Evolutionary conservation across 2,888 invertebrate genomes (phyloP).

Genomic region (Dryobotodes eremita): DNA sequence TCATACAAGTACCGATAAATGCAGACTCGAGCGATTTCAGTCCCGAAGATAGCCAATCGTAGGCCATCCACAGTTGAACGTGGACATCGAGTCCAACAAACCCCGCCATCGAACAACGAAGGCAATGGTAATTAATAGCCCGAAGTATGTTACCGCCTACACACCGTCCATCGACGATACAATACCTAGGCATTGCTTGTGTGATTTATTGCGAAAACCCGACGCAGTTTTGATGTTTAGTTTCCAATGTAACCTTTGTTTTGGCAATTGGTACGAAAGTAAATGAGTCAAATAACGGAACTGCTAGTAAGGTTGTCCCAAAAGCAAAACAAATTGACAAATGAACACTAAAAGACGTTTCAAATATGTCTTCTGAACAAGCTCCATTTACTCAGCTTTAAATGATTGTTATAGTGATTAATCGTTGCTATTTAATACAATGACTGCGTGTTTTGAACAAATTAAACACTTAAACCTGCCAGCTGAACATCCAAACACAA

Average conservation of each 20-base stretch:
- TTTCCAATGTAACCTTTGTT: conserved; percentile 27
- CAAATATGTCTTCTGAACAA: conserved; percentile 46
- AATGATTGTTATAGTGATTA: conserved; percentile 63
- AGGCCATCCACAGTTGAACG: conserved; percentile 23
- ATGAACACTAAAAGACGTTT: conserved; percentile 43
- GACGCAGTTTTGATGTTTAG: conserved; percentile 32
- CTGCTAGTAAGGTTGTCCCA: conserved; percentile 2
- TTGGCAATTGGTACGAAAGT: conserved; percentile 14
- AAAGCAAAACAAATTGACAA: conserved; percentile 43
- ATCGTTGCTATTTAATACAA: conserved; percentile 56
- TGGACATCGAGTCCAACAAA: conserved; percentile 33
- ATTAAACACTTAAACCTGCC: conserved; percentile 67
- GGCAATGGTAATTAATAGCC: conserved; percentile 35
- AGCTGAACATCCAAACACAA: conserved; percentile 64
- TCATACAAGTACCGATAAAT: conserved; percentile 74
- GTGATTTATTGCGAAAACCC: conserved; percentile 43
- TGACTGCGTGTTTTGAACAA: conserved; percentile 57
- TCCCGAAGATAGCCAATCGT: conserved; percentile 65
- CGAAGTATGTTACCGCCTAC: conserved; percentile 34
- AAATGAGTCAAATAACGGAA: conserved; percentile 38
- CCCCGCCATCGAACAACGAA: conserved; percentile 25
- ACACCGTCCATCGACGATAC: conserved; percentile 39
- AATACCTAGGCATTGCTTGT: conserved; percentile 19
- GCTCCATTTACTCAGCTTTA: conserved; percentile 58
- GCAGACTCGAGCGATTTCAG: conserved; percentile 76